These are phyloP conservation scores for Monodelphis domestica DNA, from an alignment of 2,797 vertebrate species.

Conservation along the genomic window DNA sequence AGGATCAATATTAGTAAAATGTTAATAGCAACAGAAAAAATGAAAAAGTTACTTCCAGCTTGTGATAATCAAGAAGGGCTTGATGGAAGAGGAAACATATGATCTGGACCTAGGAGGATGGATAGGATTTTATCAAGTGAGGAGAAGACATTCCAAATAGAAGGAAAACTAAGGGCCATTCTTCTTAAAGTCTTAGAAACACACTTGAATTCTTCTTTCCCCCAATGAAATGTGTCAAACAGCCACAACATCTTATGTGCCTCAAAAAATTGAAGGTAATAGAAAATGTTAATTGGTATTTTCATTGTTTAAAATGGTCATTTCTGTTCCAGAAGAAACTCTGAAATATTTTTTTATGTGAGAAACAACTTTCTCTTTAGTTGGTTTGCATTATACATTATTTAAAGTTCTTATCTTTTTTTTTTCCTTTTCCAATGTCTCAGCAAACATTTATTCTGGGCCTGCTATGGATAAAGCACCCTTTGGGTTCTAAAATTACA, in stretches of 20 bases:
- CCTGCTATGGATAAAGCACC: neutral
- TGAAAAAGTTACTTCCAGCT: neutral
- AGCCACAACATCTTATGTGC: conserved; percentile 28
- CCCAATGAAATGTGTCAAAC: conserved; percentile 60
- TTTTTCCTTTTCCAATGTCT: conserved; percentile 44
- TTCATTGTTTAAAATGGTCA: conserved; percentile 23
- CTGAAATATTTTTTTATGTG: neutral
- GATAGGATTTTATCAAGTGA: neutral
- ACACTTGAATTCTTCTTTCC: conserved; percentile 39
- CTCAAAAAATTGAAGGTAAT: conserved; percentile 19
- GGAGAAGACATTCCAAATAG: neutral
- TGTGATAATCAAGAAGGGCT: neutral
- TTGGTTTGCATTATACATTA: neutral
- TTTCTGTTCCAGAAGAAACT: neutral
- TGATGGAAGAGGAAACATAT: neutral
- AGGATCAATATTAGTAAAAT: neutral
- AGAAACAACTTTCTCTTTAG: conserved; percentile 20
- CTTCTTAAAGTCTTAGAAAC: conserved; percentile 56
- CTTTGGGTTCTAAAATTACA: neutral
- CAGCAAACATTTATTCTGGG: conserved; percentile 11
- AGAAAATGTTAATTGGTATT: conserved; percentile 6
- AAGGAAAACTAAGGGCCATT: neutral
- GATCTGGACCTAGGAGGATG: neutral
- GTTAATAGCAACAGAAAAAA: neutral
- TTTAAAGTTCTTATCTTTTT: conserved; percentile 19